phyloP scores from a whole-genome alignment of 1,140 invertebrate genomes.

The Caerostris extrusa region DNA sequence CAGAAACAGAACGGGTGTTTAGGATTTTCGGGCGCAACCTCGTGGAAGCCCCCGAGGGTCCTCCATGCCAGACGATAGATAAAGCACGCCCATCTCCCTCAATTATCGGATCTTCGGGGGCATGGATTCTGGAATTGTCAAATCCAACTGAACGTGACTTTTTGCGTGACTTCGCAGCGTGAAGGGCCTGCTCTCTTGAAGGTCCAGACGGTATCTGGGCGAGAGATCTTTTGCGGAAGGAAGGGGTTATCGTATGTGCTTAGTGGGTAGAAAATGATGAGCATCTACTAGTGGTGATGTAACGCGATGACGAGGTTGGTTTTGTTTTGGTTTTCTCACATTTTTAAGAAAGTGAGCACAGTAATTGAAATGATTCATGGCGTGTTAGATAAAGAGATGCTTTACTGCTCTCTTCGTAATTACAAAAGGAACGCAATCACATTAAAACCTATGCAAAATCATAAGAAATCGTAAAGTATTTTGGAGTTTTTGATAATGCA shows the following conservation, averaged over 20 bases:
- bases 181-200: neutral
- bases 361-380: no score
- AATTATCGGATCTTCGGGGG: neutral
- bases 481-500: no score
- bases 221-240: neutral
- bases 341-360: neutral
- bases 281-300: neutral
- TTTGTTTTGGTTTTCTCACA: neutral
- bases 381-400: neutral
- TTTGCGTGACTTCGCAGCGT: neutral
- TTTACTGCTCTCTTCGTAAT: neutral
- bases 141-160: constrained; percentile 4
- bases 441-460: no score
- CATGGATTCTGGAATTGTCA: neutral
- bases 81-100: neutral
- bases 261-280: neutral
- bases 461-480: no score
- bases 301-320: neutral
- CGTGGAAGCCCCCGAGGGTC: no score
- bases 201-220: neutral
- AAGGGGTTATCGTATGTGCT: neutral
- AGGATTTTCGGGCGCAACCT: neutral
- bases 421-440: neutral
- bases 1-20: neutral
- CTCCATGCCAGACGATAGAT: neutral